phyloP scores from a whole-genome alignment of 2,888 invertebrate genomes.

The Cataglyphis altisquamis region DNA sequence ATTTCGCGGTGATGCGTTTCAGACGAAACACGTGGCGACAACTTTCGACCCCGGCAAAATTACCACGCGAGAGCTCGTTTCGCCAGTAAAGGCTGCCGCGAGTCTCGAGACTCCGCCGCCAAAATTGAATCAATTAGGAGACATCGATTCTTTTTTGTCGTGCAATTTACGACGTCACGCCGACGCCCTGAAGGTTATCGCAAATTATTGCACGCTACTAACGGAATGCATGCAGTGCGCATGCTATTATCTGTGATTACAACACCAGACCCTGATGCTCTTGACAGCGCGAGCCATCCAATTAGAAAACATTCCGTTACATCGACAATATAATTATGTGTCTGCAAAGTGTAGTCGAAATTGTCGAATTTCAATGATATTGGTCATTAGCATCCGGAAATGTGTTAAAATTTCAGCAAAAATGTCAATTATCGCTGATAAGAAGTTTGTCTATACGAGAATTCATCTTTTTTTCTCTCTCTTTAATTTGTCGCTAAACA shows the following conservation, averaged over 20 bases:
- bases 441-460: background rate
- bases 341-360: background rate
- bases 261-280: background rate
- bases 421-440: constrained; percentile 10
- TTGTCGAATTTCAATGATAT: background rate
- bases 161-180: constrained; percentile 61
- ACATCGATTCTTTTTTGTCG: constrained; percentile 57
- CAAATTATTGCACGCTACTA: constrained; percentile 45
- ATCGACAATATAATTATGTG: constrained; percentile 21
- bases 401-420: background rate
- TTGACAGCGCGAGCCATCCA: constrained; percentile 1
- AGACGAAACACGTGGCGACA: constrained; percentile 22
- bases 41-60: constrained; percentile 76
- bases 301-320: constrained; percentile 36
- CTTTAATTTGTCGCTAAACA: background rate
- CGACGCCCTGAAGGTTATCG: constrained; percentile 54
- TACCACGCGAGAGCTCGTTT: constrained; percentile 74
- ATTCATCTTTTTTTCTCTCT: too few species aligned
- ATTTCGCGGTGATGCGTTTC: constrained; percentile 8
- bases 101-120: constrained; percentile 50
- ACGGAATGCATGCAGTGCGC: constrained; percentile 41
- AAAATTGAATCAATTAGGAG: constrained; percentile 76
- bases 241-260: constrained; percentile 37
- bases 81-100: constrained; percentile 24
- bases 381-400: constrained; percentile 1